Conservation (phyloP, 2,797 vertebrate genomes). For the Enteromius argenteus region DNA sequence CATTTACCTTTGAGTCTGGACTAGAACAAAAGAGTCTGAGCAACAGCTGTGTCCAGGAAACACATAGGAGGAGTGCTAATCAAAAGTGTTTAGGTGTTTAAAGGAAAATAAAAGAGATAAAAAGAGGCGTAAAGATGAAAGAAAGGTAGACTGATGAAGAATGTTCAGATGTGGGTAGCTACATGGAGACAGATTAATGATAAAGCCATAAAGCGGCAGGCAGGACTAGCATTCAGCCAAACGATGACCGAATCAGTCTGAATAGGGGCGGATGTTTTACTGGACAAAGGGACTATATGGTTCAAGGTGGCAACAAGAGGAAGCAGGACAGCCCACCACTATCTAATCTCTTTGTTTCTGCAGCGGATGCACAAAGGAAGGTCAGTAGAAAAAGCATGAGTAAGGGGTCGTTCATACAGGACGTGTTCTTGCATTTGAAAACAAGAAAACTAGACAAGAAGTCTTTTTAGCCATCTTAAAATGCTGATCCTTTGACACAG, state of each 20-base stretch:
- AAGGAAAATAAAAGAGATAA: slow-evolving; percentile 46
- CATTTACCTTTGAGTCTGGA: slow-evolving; percentile 30
- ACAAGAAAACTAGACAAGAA: background rate
- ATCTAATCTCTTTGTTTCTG: slow-evolving; percentile 35
- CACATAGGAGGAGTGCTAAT: slow-evolving; percentile 26
- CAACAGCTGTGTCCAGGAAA: slow-evolving; percentile 20
- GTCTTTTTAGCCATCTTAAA: background rate
- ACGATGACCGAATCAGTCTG: slow-evolving; percentile 25
- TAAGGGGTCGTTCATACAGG: background rate
- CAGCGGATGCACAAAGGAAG: slow-evolving; percentile 23
- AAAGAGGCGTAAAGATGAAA: slow-evolving; percentile 53
- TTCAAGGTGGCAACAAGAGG: slow-evolving; percentile 28
- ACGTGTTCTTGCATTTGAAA: background rate
- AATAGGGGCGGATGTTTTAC: slow-evolving; percentile 35
- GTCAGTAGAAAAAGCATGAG: background rate
- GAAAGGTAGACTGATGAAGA: slow-evolving; percentile 46
- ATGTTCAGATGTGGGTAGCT: slow-evolving; percentile 38
- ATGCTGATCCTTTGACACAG: background rate
- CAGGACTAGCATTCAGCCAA: slow-evolving; percentile 6
- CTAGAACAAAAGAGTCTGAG: slow-evolving; percentile 27
- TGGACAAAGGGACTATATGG: slow-evolving; percentile 32
- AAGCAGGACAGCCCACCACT: slow-evolving; percentile 7
- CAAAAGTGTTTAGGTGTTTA: slow-evolving; percentile 40
- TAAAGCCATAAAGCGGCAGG: slow-evolving; percentile 43
- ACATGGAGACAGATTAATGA: slow-evolving; percentile 43